Base-by-base conservation (phyloP, 2,797 vertebrate genomes). In the Galaxias olidus region DNA sequence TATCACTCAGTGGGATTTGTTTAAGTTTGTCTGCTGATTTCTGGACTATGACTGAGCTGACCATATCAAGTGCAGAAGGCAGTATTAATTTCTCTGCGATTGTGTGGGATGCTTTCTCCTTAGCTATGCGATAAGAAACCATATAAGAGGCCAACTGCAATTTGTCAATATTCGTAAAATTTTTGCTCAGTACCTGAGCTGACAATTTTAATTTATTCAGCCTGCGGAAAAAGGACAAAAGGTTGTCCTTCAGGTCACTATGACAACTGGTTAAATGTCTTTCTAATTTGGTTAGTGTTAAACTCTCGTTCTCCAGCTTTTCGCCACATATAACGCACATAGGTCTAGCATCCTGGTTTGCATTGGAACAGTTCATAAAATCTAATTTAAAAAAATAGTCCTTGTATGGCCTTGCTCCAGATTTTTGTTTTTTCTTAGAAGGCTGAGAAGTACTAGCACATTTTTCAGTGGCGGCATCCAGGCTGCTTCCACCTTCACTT, bases 361-460 rank as follows among this genome's bases (percentile, higher is more conserved):
- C 9, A 52, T 41, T 41, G 14, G 48, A 20, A 52, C 48, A 63
- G 42, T 63, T 63, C 1, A 63, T 30, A 52, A 63, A 63, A 15
- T 20, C 47, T 51, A n/a, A 63, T 20, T 51, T 63, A 74, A 48
- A 49, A 47, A 61, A 61, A 61, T n/a, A n/a, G n/a, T n/a, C n/a
- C n/a, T n/a, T n/a, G n/a, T n/a, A n/a, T n/a, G n/a, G n/a, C n/a
- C n/a, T n/a, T n/a, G n/a, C n/a, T n/a, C n/a, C n/a, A n/a, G n/a
- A n/a, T n/a, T n/a, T n/a, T n/a, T n/a, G n/a, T n/a, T n/a, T n/a
- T n/a, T n/a, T n/a, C n/a, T n/a, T n/a, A n/a, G n/a, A n/a, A n/a
- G n/a, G n/a, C n/a, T n/a, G n/a, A n/a, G n/a, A n/a, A n/a, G n/a
- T n/a, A n/a, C n/a, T n/a, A n/a, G n/a, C n/a, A n/a, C n/a, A n/a